Evolutionary conservation across 2,888 invertebrate genomes (phyloP).

Genomic region (Melanchra persicariae): DNA sequence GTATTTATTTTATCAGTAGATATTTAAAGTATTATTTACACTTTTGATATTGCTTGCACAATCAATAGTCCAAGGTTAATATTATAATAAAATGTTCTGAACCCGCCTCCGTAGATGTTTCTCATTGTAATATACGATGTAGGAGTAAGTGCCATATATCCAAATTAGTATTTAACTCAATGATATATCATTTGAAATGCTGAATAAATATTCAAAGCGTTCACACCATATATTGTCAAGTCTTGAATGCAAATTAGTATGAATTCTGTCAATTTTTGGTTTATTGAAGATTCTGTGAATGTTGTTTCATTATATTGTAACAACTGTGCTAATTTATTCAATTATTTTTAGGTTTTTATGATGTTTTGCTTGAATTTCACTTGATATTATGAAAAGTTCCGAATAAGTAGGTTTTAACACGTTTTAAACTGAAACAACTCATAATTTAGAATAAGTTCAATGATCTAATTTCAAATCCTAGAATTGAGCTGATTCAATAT

Average conservation of each 20-base stretch:
- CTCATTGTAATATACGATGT: conserved; percentile 60
- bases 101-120: conserved; percentile 34
- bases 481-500: no score
- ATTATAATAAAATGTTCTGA: conserved; percentile 19
- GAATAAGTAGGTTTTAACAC: no score
- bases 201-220: conserved; percentile 35
- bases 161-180: conserved; percentile 52
- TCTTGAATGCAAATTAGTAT: conserved; percentile 28
- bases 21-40: conserved; percentile 25
- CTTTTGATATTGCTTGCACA: background rate
- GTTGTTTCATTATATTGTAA: background rate
- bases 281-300: conserved; percentile 1
- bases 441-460: no score
- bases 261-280: conserved; percentile 8
- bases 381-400: no score
- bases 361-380: background rate
- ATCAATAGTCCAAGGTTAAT: conserved; percentile 32
- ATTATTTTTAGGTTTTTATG: background rate
- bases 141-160: conserved; percentile 62
- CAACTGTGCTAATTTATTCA: conserved; percentile 22
- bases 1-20: conserved; percentile 1
- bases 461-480: no score
- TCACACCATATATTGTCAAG: conserved; percentile 28
- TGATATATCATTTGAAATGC: conserved; percentile 47
- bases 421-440: no score